Base-by-base conservation (phyloP, 2,797 vertebrate species). In the Sebastes jordani region DNA sequence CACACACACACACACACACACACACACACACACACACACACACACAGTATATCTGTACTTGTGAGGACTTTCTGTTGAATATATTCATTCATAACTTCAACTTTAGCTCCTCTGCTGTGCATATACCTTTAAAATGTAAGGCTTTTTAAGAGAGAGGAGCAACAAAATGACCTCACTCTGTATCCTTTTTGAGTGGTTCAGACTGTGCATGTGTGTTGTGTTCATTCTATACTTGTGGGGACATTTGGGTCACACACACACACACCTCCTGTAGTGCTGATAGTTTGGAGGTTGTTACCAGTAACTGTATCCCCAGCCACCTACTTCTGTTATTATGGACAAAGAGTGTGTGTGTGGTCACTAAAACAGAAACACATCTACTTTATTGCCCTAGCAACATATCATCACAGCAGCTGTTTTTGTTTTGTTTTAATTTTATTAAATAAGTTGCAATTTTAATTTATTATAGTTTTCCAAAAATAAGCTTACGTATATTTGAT, bases 291-390 rank as follows among this genome's bases (percentile, higher is more conserved):
- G 34, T 71, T 32, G 34, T 63, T 73, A 71, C n/a, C 59, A 49
- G 78, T 74, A 71, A 83, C 52, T 60, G 29, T 71, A 79, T 86
- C 81, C 72, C 4, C 38, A 46, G 65, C 65, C 61, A 38, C 52
- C 75, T 55, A 60, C 23, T 34, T 27, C 81, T 84, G 76, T 83
- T 67, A 71, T 86, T 87, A 78, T 20, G 49, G 42, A 55, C 25
- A 30, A 1, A 3, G 46, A 36, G 18, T 36, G 23, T 46, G 5
- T 56, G 18, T 70, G 25, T 23, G 55, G 77, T 16, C 14, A 6
- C 22, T 3, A 10, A 49, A 22, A 65, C 52, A 49, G 7, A 25
- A 22, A 5, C 23, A 29, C 16, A 64, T 58, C 16, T 18, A 7
- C 11, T 27, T 42, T 25, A 46, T 11, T 11, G 6, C 55, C 3